These are phyloP conservation scores for Reinhardtius hippoglossoides DNA, from an alignment of 2,113 vertebrate genomes.

Conservation along the genomic window DNA sequence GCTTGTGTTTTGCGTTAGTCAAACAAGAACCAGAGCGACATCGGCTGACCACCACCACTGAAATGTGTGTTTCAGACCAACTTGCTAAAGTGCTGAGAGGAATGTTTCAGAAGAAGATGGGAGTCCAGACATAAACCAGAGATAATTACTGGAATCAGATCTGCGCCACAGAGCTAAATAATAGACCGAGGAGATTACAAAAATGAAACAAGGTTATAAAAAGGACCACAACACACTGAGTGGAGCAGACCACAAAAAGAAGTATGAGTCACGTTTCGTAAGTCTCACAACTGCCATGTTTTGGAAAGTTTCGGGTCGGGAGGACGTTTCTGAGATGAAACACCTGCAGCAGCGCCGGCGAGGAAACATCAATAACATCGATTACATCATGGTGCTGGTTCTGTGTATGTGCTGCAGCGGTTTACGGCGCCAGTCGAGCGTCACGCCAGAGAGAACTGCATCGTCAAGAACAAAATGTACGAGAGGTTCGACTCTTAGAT, in stretches of 20 bases:
- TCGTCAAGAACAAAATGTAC: too few species aligned
- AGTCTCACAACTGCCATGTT: background rate
- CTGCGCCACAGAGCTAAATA: background rate
- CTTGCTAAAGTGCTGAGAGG: background rate
- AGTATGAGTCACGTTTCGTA: background rate
- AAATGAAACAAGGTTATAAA: background rate
- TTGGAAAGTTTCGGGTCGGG: background rate
- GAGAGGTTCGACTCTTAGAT: too few species aligned
- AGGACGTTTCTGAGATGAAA: background rate
- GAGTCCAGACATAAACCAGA: background rate
- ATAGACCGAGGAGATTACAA: too few species aligned
- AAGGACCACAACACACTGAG: background rate
- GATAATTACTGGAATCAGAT: background rate
- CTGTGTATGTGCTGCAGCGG: background rate
- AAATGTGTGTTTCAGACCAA: too few species aligned
- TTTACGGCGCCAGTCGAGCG: too few species aligned
- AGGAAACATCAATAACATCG: background rate
- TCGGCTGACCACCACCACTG: too few species aligned
- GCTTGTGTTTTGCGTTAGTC: too few species aligned
- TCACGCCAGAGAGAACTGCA: too few species aligned
- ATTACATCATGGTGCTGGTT: background rate
- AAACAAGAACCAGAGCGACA: too few species aligned
- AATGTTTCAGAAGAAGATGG: background rate
- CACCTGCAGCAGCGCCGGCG: background rate
- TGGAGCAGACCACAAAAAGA: background rate